Percentiles rank a stretch among this genome's conserved stretches.
Conservation (phyloP, 2,113 vertebrate species). For the Hemibagrus wyckioides region DNA sequence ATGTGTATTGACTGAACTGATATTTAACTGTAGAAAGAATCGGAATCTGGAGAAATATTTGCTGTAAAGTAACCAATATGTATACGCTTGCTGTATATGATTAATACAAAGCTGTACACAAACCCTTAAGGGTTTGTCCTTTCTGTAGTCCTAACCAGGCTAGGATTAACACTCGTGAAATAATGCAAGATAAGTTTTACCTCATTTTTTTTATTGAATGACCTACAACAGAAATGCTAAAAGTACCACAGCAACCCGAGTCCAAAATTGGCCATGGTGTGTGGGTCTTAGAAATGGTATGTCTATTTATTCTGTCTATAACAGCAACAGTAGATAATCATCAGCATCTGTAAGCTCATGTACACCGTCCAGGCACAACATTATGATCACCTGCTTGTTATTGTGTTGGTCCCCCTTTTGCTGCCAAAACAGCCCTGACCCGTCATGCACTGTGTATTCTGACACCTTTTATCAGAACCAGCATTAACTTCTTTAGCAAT, state of each 20-base stretch:
- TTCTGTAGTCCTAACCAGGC: background rate
- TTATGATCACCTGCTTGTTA: too few species aligned
- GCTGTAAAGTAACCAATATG: background rate
- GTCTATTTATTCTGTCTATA: background rate
- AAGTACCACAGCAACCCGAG: background rate
- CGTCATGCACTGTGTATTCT: too few species aligned
- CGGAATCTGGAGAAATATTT: background rate
- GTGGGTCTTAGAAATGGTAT: too few species aligned
- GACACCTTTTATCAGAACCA: too few species aligned
- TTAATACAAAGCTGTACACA: background rate
- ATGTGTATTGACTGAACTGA: background rate
- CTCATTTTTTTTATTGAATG: too few species aligned
- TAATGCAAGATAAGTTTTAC: too few species aligned
- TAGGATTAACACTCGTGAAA: background rate
- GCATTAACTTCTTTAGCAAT: too few species aligned
- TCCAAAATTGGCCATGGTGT: background rate
- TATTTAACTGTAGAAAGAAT: background rate
- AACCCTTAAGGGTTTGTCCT: background rate
- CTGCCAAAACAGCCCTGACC: too few species aligned
- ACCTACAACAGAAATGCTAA: background rate
- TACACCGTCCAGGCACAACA: too few species aligned
- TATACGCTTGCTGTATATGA: background rate
- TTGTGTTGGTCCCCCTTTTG: too few species aligned
- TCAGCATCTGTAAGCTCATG: background rate
- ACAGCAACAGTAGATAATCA: background rate